These are phyloP conservation scores for Dromococcyx pavoninus DNA, from an alignment of 2,797 vertebrate genomes.

Conservation along the genomic window DNA sequence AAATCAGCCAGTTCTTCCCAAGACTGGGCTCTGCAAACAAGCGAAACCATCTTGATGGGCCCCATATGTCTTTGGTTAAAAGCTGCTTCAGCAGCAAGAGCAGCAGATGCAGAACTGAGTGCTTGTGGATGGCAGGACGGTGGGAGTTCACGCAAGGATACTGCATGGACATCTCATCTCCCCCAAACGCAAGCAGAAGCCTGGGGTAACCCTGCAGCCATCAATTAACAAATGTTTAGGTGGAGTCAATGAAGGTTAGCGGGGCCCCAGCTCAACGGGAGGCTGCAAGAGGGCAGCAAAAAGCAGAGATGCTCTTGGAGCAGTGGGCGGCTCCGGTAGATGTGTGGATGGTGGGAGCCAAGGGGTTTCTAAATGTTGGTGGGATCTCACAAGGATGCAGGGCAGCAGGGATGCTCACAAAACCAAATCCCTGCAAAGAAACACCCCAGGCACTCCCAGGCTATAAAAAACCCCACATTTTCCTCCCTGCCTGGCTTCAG, in stretches of 20 bases:
- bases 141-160: conserved; percentile 38
- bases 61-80: conserved; percentile 62
- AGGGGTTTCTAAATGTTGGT: background rate
- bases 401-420: background rate
- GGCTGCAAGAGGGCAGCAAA: background rate
- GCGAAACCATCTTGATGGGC: conserved; percentile 25
- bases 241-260: background rate
- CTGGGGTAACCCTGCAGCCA: conserved; percentile 4
- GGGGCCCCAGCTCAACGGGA: background rate
- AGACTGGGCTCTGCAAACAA: background rate
- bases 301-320: background rate
- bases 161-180: background rate
- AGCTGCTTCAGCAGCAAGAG: conserved; percentile 12
- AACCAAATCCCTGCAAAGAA: background rate
- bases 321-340: fast-evolving
- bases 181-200: background rate
- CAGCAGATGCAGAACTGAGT: conserved; percentile 2
- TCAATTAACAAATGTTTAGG: conserved; percentile 28
- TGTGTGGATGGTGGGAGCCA: fast-evolving
- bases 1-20: conserved; percentile 4
- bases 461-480: background rate
- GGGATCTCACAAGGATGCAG: background rate
- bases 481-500: background rate
- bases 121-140: background rate
- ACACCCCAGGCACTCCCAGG: background rate